phyloP scores from a whole-genome alignment of 2,888 invertebrate species.

The Pegoplata infirma region DNA sequence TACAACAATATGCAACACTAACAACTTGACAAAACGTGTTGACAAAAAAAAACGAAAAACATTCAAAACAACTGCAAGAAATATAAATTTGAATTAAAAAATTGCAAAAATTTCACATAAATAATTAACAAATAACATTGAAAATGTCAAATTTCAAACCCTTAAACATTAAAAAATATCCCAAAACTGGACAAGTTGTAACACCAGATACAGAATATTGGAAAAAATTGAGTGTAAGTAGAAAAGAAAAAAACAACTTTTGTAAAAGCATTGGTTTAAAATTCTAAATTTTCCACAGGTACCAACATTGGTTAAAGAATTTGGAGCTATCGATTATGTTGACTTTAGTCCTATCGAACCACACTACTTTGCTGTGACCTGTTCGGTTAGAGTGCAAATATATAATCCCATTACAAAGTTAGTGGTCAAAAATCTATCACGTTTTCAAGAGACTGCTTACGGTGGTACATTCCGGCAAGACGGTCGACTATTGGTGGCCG shows the following conservation, averaged over 20 bases:
- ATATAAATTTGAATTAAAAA: not conserved
- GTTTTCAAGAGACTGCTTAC: slow-evolving; percentile 90
- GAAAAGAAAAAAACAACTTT: not conserved
- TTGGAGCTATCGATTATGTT: slow-evolving; percentile 93
- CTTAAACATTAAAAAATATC: slow-evolving; percentile 72
- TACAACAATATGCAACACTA: not conserved
- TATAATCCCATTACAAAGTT: slow-evolving; percentile 92
- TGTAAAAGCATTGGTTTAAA: too few species aligned
- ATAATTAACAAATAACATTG: too few species aligned
- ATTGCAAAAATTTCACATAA: not conserved
- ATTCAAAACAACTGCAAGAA: slow-evolving; percentile 54
- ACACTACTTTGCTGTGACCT: slow-evolving; percentile 94
- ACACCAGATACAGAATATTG: slow-evolving; percentile 91
- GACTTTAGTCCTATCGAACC: slow-evolving; percentile 94
- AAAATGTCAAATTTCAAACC: slow-evolving; percentile 69
- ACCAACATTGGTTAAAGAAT: slow-evolving; percentile 93
- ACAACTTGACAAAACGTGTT: slow-evolving; percentile 45
- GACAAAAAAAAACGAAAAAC: slow-evolving; percentile 35
- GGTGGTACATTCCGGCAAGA: slow-evolving; percentile 91
- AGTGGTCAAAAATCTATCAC: slow-evolving; percentile 88
- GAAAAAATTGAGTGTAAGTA: slow-evolving; percentile 90
- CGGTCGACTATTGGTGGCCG: slow-evolving; percentile 90
- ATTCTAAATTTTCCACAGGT: slow-evolving; percentile 81
- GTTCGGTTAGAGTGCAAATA: slow-evolving; percentile 91
- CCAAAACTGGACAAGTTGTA: slow-evolving; percentile 79